Evolutionary conservation across 2,797 vertebrate genomes (phyloP), one percentile per base, ranked within the genome.

Genomic region (Vireo griseus): DNA sequence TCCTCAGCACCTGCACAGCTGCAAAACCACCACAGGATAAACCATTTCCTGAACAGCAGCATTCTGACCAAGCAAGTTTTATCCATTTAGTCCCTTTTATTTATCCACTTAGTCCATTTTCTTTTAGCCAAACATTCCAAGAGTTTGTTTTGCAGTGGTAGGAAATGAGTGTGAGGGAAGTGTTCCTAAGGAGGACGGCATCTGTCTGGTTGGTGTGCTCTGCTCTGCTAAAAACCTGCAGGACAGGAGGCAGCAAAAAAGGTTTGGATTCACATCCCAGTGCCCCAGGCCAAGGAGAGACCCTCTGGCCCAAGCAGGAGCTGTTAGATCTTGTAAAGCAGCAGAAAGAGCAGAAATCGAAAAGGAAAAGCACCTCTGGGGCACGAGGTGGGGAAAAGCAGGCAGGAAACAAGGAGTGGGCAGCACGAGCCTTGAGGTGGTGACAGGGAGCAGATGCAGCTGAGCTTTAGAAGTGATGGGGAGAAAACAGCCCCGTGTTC

Each of bases 61-160:
- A 47, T 67, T 52, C 52, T 51, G 39, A 14, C 39, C 39, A 15
- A 50, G 15, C 10, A 28, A 28, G 48, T 10, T 28, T 28, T 17
- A 6, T 17, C 50, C 3, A 44, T 71, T 29, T 10, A 4, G 4
- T 15, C 4, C 9, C 37, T 39, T 39, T 39, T 10, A 11, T 39
- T 39, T 17, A 6, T 17, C 50, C 3, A 44, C 67, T 29, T 10
- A 4, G 4, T 12, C 4, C 9, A 13, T 40, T 40, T 40, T 40
- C 8, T 52, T 55, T 10, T 13, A 16, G 39, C 39, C 39, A 29
- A 35, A 28, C 2, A 13, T 10, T 22, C 52, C 29, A 6, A 12
- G 1, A 4, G 28, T 42, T 68, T 58, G 11, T 50, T 57, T 35
- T 26, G 5, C 0, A 16, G 20, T 0, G 6, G 16, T 20, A 1